Percentiles rank a stretch among this genome's conserved stretches.
Evolutionary conservation across 1,140 invertebrate genomes (phyloP).

Genomic region (Drosophila oshimai): DNA sequence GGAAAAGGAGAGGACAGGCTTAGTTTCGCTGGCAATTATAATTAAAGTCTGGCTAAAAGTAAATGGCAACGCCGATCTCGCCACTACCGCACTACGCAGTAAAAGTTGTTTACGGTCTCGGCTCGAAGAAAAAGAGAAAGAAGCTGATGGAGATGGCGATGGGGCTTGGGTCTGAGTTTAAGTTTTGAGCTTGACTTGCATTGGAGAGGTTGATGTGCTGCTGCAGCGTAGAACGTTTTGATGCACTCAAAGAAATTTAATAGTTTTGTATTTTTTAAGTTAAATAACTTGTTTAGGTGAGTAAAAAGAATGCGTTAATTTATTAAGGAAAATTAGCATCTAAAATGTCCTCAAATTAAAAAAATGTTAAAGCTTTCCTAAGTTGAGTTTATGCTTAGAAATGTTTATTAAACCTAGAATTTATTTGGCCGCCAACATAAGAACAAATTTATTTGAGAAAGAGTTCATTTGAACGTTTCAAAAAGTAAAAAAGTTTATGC

Average conservation of each 20-base stretch:
- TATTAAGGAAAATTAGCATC: too few species aligned
- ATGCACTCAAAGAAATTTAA: slow-evolving; percentile 1
- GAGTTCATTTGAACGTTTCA: too few species aligned
- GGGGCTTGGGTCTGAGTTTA: slow-evolving; percentile 10
- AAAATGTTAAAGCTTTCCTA: too few species aligned
- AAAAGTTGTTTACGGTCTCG: slow-evolving; percentile 75
- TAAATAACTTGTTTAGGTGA: too few species aligned
- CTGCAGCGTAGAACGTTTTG: slow-evolving; percentile 65
- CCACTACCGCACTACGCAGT: slow-evolving; percentile 75
- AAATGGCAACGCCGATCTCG: slow-evolving; percentile 38
- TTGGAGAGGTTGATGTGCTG: slow-evolving; percentile 29
- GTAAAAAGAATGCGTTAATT: too few species aligned
- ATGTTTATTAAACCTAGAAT: too few species aligned
- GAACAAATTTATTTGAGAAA: too few species aligned
- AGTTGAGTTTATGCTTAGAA: too few species aligned
- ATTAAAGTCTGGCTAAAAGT: slow-evolving; percentile 68
- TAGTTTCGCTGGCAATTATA: slow-evolving; percentile 64
- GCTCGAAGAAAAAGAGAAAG: slow-evolving; percentile 42
- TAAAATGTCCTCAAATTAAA: too few species aligned
- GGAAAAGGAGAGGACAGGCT: slow-evolving; percentile 16
- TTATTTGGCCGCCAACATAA: too few species aligned
- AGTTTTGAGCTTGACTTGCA: background rate
- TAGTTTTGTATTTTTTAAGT: too few species aligned
- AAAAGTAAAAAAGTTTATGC: too few species aligned
- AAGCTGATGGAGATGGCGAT: slow-evolving; percentile 29